These are phyloP conservation scores for Stictocephala bisonia DNA, from an alignment of 2,888 invertebrate species.

Conservation along the genomic window DNA sequence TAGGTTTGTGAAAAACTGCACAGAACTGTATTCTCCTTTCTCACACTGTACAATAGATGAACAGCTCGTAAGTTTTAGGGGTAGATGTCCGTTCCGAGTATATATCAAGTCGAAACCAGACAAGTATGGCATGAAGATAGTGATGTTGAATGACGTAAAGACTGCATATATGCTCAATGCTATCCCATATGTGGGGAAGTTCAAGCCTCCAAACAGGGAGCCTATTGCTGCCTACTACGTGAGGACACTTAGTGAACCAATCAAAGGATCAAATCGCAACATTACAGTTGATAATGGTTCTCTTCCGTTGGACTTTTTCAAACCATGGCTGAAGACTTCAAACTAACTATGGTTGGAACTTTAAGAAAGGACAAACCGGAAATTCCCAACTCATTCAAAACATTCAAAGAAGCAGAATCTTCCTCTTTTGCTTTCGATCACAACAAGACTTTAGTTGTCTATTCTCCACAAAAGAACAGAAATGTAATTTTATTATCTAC, in stretches of 20 bases:
- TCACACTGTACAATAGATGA: conserved; percentile 47
- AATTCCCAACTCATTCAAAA: conserved; percentile 60
- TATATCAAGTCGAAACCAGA: conserved; percentile 48
- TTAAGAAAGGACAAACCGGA: conserved; percentile 58
- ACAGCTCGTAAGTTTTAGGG: conserved; percentile 46
- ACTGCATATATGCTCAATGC: conserved; percentile 51
- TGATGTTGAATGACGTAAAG: conserved; percentile 44
- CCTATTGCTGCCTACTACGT: no score
- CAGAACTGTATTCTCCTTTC: conserved; percentile 45
- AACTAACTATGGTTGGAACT: conserved; percentile 53
- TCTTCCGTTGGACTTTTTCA: conserved; percentile 53
- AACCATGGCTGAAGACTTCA: conserved; percentile 51
- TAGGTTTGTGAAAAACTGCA: conserved; percentile 43
- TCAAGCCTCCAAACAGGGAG: conserved; percentile 23
- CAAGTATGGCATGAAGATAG: conserved; percentile 49
- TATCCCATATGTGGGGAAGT: conserved; percentile 50
- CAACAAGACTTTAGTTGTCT: conserved; percentile 57
- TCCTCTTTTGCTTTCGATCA: conserved; percentile 58
- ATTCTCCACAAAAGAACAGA: conserved; percentile 57
- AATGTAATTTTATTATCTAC: conserved; percentile 58
- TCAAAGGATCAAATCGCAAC: conserved; percentile 50
- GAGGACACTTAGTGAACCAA: conserved; percentile 30
- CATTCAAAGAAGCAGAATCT: conserved; percentile 53
- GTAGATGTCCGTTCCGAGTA: conserved; percentile 40
- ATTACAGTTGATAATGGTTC: conserved; percentile 53